Base-by-base conservation (phyloP, 2,113 vertebrate genomes). In the Ahaetulla prasina region DNA sequence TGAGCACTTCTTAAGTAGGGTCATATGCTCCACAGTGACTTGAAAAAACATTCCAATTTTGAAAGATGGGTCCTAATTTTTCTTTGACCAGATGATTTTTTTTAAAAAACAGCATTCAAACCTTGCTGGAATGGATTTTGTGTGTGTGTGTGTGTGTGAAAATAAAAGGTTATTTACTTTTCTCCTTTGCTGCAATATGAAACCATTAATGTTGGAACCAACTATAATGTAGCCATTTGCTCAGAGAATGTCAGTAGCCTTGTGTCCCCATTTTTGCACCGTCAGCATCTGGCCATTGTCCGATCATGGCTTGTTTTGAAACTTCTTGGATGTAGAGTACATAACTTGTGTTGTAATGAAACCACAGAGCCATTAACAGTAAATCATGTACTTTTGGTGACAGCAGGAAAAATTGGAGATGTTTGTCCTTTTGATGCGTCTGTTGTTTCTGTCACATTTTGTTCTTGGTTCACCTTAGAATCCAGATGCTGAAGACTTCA, bases 251-350 rank as follows among this genome's bases (percentile, higher is more conserved):
- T 3, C 11, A 50, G 91, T 0, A 0, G 89, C 30, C 43, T 4
- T 0, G 27, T 25, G 27, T 0, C 55, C 92, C 93, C 2, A 0
- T 88, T 97, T 95, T 94, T 95, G 96, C 96, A 96, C 88, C 9
- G 85, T 97, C 97, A 98, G 97, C 97, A 97, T 92, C 95, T 97
- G 97, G 97, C 95, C n/a, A 5, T 12, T 91, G 93, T 8, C 27
- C 39, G 90, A 91, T 94, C 93, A 23, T 35, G 90, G 80, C 94
- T 95, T 94, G 50, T 53, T 94, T 94, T 14, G 3, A 93, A 1
- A 54, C 60, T 93, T 94, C 95, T 91, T 95, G 96, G 96, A 97
- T 94, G 93, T 18, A 0, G 49, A 95, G 95, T 94, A 95, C 95
- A 35, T 96, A 95, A 97, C 97, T 97, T 97, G 57, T 94, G 57